These are phyloP conservation scores for Varanus salvator DNA, from an alignment of 2,113 vertebrate species.

Conservation along the genomic window DNA sequence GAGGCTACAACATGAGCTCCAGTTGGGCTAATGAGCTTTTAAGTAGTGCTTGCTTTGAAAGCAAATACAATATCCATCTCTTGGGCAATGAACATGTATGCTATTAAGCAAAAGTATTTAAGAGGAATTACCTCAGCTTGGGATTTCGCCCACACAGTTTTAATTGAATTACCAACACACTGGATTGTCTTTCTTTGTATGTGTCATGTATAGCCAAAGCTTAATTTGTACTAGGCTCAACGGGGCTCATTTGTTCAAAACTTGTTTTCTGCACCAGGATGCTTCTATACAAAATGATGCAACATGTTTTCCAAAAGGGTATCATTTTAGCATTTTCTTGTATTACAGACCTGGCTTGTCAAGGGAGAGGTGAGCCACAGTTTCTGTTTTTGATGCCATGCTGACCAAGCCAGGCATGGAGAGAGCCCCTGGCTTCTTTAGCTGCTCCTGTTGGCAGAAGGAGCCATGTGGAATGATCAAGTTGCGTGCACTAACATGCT, in stretches of 20 bases:
- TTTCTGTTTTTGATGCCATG: too few species aligned
- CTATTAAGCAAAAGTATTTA: conserved; percentile 26
- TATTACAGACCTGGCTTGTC: too few species aligned
- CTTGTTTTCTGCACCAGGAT: neutral
- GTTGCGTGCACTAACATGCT: too few species aligned
- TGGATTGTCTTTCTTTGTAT: conserved; percentile 18
- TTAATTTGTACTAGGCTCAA: neutral
- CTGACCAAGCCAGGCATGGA: too few species aligned
- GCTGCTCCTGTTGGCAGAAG: too few species aligned
- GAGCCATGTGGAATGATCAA: too few species aligned
- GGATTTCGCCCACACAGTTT: conserved; percentile 10
- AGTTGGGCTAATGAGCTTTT: conserved; percentile 21
- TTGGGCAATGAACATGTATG: conserved; percentile 18
- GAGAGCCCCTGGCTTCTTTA: too few species aligned
- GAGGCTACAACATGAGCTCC: neutral
- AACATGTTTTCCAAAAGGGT: neutral
- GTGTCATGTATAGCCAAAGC: conserved; percentile 3
- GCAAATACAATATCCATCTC: conserved; percentile 30
- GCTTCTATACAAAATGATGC: neutral
- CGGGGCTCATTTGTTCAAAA: neutral
- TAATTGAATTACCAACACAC: conserved; percentile 11
- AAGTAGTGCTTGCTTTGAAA: conserved; percentile 22
- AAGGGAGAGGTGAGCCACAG: too few species aligned
- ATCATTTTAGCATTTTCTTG: neutral
- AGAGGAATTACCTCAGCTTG: neutral